Base-by-base conservation (phyloP, 2,888 invertebrate genomes). In the Erebia epiphron region DNA sequence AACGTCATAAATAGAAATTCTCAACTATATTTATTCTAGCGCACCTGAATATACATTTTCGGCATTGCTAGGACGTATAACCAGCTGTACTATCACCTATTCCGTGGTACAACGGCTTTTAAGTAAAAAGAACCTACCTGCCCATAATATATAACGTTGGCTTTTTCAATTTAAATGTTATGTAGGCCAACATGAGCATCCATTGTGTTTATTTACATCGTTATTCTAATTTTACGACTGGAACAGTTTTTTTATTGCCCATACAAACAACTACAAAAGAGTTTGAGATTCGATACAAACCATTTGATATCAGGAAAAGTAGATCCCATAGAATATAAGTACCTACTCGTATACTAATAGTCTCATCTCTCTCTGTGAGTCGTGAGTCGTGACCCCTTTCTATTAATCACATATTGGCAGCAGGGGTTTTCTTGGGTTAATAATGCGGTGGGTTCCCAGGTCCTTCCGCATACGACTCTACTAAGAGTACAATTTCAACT, bases 221-320 rank as follows among this genome's bases (percentile, higher is more conserved):
- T 61, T 61, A 61, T 18, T 61, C 13, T 61, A 18, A 61, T 61
- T 61, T 61, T 61, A 61, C 61, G 61, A 18, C 61, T 58, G 58
- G 11, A 58, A 13, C n/a, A 58, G n/a, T 41, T 35, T 60, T 60
- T 46, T 61, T 61, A 61, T 46, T 46, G 46, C 60, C 10, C 43
- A 16, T 43, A 18, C 43, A 43, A 11, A 60, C 60, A 54, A 54
- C 54, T 54, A 54, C 9, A 21, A 10, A 54, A 18, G 18, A 54
- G 18, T 2, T 16, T 18, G 18, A 9, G 18, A 18, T 18, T 54
- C 18, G 2, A 18, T 21, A 16, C 9, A 50, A 50, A 21, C 18
- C 18, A 54, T 21, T 50, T 16, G 16, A 50, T n/a, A 8, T 4
- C 14, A 7, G n/a, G 16, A n/a, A n/a, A 50, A n/a, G n/a, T n/a